Evolutionary conservation across 1,140 invertebrate genomes (phyloP), one percentile per base, ranked within the genome.

Genomic region (Drosophila burlai): DNA sequence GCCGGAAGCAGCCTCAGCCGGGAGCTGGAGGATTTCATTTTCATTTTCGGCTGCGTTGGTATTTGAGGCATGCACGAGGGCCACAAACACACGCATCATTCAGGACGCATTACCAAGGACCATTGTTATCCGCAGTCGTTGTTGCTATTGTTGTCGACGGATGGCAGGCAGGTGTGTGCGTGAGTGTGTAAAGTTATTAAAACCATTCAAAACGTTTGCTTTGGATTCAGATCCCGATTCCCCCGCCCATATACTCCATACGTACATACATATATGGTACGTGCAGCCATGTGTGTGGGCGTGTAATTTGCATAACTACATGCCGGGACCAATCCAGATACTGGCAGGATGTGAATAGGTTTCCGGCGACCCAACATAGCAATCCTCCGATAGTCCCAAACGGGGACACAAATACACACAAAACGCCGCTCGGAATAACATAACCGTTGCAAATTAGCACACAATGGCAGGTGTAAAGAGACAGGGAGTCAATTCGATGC

Each of bases 181-280:
- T 75, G 69, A 47, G 83, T 80, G 80, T 83, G 83, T 74, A 77
- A 89, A 87, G 84, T 87, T 87, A 87, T 87, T 87, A 87, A 87
- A 89, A 83, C 81, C 84, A 87, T 87, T 83, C 72, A 87, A 87
- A 89, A 63, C 68, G 68, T 81, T 81, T 82, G 59, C 75, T 77
- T 61, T 59, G 66, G 54, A 80, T 64, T 47, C 67, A 34, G 54
- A 65, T 46, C 21, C 66, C 47, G 38, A 34, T 43, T 46, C n/a
- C 29, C 31, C 31, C 36, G 11, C 26, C 42, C 42, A 46, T 34
- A 13, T 13, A 34, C 38, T 21, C 8, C 5, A 29, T 43, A 26
- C 36, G 5, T 60, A 57, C 8, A 29, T 29, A 29, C 36, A 24
- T 61, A 46, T 61, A 26, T 57, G 21, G 36, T 59, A 55, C 55